phyloP scores from a whole-genome alignment of 2,888 invertebrate species.

The Archips crataeganus region DNA sequence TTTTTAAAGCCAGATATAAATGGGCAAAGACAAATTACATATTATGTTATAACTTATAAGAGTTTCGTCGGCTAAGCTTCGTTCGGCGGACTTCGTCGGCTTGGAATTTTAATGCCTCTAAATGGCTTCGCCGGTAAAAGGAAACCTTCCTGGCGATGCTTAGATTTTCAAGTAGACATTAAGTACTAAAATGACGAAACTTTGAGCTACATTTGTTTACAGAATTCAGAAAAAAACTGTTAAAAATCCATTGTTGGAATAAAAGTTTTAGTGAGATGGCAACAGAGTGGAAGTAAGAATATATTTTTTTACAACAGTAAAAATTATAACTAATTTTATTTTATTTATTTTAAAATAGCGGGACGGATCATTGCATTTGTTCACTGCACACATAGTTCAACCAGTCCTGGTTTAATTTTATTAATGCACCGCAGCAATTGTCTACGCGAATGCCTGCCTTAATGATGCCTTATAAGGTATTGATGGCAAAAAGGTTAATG shows the following conservation, averaged over 20 bases:
- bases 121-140: too few relatives aligned
- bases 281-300: conserved; percentile 15
- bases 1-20: too few relatives aligned
- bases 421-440: neutral
- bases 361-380: neutral
- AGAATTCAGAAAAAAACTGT: neutral
- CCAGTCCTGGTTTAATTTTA: neutral
- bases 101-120: too few relatives aligned
- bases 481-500: too few relatives aligned
- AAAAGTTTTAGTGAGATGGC: conserved; percentile 9
- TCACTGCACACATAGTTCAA: neutral
- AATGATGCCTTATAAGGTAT: too few relatives aligned
- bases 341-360: neutral
- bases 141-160: too few relatives aligned
- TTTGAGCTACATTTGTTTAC: neutral
- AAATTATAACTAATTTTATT: neutral
- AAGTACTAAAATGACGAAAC: neutral
- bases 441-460: too few relatives aligned
- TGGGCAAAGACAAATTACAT: too few relatives aligned
- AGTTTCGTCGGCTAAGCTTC: too few relatives aligned
- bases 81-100: too few relatives aligned
- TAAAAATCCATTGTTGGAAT: neutral
- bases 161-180: too few relatives aligned
- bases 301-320: conserved; percentile 3
- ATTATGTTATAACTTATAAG: too few relatives aligned